Evolutionary conservation across 2,797 vertebrate species (phyloP), one percentile per base, ranked within the genome.

Genomic region (Arctocebus calabarensis): DNA sequence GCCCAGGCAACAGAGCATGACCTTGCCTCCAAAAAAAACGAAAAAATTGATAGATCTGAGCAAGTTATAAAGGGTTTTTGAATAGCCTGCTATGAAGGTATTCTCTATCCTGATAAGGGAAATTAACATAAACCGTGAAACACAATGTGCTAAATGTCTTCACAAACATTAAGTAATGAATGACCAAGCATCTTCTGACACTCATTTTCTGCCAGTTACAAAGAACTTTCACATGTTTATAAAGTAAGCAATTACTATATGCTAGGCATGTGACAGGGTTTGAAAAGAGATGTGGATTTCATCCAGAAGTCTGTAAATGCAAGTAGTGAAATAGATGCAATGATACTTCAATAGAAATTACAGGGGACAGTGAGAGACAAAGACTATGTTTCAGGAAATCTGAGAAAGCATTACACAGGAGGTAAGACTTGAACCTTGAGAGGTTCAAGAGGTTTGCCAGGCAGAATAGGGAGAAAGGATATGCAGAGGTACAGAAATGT

Each of bases 261-360:
- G 12, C 20, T 70, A 84, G 57, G 45, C 45, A 92, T 52, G n/a
- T 48, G 40, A 73, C 55, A 62, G 52, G 61, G 29, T 75, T 32
- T 87, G 43, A 75, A 34, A 81, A 62, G 27, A 71, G 34, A 70
- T 84, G 75, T 20, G 45, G 62, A 34, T 82, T 52, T 86, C 75
- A 86, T 82, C 43, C 59, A 73, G 45, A 91, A 89, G 25, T 48
- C 40, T 66, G 25, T n/a, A 79, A 79, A 89, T 66, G 13, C 45
- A 90, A 93, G 48, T 23, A 82, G 61, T 83, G 45, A 90, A 93
- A 82, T 68, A 74, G 90, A 86, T 37, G 37, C 34, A 68, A 74
- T 0, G 14, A 90, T n/a, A 25, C 61, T 52, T 27, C 70, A 74
- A 64, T 10, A 89, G 45, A 73, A 92, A 79, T 1, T 70, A 61